These are phyloP conservation scores for Cygnus olor DNA, from an alignment of 2,797 vertebrate genomes.

Conservation along the genomic window DNA sequence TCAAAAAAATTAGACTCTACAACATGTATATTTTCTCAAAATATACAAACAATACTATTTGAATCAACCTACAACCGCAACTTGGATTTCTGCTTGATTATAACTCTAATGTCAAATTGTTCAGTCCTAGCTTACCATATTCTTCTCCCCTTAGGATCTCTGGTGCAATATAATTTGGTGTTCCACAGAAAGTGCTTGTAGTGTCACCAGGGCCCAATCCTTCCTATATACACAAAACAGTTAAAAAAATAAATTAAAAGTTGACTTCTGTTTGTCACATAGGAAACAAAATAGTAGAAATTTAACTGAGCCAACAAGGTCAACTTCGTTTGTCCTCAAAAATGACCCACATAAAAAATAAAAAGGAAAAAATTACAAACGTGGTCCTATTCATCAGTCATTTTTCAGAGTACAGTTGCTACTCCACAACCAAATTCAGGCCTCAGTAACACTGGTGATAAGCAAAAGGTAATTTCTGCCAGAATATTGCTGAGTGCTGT, in stretches of 20 bases:
- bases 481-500: neutral
- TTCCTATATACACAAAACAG: conserved; percentile 82
- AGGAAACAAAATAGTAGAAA: neutral
- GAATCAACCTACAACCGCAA: neutral
- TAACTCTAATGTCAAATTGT: neutral
- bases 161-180: conserved; percentile 97
- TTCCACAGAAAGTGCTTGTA: conserved; percentile 98
- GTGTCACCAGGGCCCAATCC: conserved; percentile 97
- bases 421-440: neutral
- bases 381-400: neutral
- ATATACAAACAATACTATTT: neutral
- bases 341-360: neutral
- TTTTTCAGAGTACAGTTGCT: neutral
- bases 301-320: neutral
- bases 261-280: neutral
- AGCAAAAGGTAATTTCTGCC: neutral
- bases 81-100: neutral
- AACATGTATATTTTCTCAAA: neutral
- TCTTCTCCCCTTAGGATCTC: conserved; percentile 98
- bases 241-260: neutral
- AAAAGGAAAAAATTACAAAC: neutral
- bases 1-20: neutral
- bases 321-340: neutral
- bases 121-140: conserved; percentile 84
- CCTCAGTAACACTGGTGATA: neutral